These are phyloP conservation scores for Dicrurus megarhynchus DNA, from an alignment of 2,113 vertebrate species.

Conservation along the genomic window DNA sequence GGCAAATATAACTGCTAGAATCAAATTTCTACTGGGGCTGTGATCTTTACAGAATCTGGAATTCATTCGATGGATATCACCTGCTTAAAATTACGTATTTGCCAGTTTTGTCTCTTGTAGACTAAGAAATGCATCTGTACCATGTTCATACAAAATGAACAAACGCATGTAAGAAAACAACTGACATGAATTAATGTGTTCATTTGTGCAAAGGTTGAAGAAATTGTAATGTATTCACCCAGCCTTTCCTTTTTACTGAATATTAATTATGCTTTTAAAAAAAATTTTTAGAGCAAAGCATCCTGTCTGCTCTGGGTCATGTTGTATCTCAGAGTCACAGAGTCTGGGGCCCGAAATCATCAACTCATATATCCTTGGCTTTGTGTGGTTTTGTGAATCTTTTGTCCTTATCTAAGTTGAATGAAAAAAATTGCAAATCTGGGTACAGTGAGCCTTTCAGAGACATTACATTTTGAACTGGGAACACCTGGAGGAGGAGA, in stretches of 20 bases:
- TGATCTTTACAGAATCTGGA: not conserved
- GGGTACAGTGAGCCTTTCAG: not conserved
- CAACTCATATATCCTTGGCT: not conserved
- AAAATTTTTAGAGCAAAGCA: not conserved
- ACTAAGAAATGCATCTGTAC: not conserved
- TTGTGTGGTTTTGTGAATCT: not conserved
- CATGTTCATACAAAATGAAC: not conserved
- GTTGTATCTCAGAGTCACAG: not conserved
- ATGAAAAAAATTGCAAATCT: not conserved
- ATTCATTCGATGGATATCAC: not conserved
- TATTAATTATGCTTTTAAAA: not conserved
- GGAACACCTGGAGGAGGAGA: not conserved
- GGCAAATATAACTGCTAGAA: not conserved
- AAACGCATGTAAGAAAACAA: rapidly evolving
- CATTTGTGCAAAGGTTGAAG: not conserved
- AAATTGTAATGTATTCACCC: not conserved
- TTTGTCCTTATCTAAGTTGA: not conserved
- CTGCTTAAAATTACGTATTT: not conserved
- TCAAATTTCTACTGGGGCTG: not conserved
- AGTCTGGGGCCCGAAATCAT: not conserved
- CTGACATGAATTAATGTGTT: not conserved
- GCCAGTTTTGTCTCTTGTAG: not conserved
- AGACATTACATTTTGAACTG: not conserved
- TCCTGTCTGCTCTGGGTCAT: not conserved
- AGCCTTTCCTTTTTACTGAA: not conserved